These are phyloP conservation scores for Sarotherodon lohbergeri DNA, from an alignment of 2,113 vertebrate genomes.

Conservation along the genomic window DNA sequence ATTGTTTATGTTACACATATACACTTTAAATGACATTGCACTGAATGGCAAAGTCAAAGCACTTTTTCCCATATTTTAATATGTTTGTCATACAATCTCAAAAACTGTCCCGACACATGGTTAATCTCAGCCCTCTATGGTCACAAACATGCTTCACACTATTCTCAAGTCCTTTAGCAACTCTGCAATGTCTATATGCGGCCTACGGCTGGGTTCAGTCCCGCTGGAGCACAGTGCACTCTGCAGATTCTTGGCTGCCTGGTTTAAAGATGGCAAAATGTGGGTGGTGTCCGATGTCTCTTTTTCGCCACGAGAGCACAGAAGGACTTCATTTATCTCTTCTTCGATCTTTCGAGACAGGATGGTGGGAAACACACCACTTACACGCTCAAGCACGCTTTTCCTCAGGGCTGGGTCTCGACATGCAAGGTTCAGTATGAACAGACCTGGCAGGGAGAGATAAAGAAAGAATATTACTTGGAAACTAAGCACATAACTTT, in stretches of 20 bases:
- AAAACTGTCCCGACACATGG: background rate
- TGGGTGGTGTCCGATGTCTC: background rate
- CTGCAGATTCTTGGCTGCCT: constrained; percentile 76
- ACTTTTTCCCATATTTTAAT: background rate
- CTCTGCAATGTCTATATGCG: constrained; percentile 74
- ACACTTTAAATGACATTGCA: background rate
- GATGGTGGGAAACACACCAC: constrained; percentile 76
- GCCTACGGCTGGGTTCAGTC: constrained; percentile 54
- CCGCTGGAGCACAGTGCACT: constrained; percentile 63
- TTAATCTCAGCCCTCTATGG: background rate
- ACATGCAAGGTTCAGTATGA: constrained; percentile 92
- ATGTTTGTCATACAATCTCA: background rate
- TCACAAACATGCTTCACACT: constrained; percentile 58
- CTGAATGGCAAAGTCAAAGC: background rate
- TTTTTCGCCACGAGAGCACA: constrained; percentile 28
- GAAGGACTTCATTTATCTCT: constrained; percentile 84
- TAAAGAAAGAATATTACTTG: background rate
- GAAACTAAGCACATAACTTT: background rate
- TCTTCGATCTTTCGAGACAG: constrained; percentile 78
- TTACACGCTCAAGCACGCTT: constrained; percentile 76
- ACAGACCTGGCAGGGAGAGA: constrained; percentile 76
- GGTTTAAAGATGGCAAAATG: constrained; percentile 53
- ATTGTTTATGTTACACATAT: background rate
- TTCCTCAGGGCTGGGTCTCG: constrained; percentile 79
- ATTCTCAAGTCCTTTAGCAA: constrained; percentile 81